These are phyloP conservation scores for Sialis fuliginosa DNA, from an alignment of 2,888 invertebrate genomes.

Conservation along the genomic window DNA sequence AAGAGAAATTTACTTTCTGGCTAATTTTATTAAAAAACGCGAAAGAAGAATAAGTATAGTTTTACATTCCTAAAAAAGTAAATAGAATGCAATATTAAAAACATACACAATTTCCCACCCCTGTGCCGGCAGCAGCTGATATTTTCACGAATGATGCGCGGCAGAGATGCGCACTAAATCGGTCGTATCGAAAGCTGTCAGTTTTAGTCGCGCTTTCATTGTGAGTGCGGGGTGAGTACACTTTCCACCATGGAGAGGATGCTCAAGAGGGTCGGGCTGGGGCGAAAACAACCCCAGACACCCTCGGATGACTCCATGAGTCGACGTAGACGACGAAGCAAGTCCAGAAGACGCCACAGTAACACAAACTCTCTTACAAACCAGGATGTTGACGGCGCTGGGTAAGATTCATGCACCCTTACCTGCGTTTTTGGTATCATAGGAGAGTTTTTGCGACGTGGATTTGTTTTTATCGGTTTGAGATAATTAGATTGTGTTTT, in stretches of 20 bases:
- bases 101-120: conserved; percentile 7
- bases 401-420: background rate
- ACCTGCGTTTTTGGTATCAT: too few species aligned
- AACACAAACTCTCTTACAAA: conserved; percentile 9
- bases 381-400: background rate
- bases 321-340: conserved; percentile 18
- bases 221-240: background rate
- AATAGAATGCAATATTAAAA: too few species aligned
- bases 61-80: too few species aligned
- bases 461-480: too few species aligned
- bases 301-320: conserved; percentile 15
- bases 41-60: too few species aligned
- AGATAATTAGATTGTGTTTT: too few species aligned
- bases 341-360: conserved; percentile 18
- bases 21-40: too few species aligned
- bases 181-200: background rate
- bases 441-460: too few species aligned
- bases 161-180: background rate
- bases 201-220: conserved; percentile 1
- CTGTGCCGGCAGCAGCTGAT: background rate
- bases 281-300: conserved; percentile 13
- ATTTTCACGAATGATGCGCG: conserved; percentile 5
- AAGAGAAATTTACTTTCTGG: too few species aligned
- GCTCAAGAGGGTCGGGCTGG: conserved; percentile 24
- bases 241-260: conserved; percentile 23